Base-by-base conservation (phyloP, 2,888 invertebrate genomes). In the Drosophila nr. medialis region DNA sequence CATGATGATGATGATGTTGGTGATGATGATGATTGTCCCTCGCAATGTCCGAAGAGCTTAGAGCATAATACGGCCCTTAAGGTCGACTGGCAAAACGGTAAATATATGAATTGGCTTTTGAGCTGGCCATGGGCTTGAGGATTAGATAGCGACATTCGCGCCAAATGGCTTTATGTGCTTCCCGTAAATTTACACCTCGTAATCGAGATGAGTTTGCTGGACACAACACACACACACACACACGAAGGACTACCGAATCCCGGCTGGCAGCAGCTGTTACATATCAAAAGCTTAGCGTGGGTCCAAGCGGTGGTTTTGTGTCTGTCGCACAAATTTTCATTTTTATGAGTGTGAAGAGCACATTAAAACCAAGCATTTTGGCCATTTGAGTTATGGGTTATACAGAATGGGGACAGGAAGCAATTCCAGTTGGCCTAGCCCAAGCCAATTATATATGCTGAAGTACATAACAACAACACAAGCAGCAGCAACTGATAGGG, bases 171-270 rank as follows among this genome's bases (percentile, higher is more conserved):
- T 90, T 87, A 89, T 87, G 90, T 83, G 81, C 81, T 82, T 79
- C 83, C 81, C 81, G 85, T 90, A 89, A 89, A 89, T 90, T 89
- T 88, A 84, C 90, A 90, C 90, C 90, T 90, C 85, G 86, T 89
- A 88, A 90, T 83, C 89, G 81, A 83, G 84, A 80, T 79, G 81
- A 86, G 89, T 76, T 24, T 27, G 45, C 24, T 45, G 84, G 72
- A 64, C 54, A 65, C 51, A 64, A 45, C 13, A 13, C 42, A 21
- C 42, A 42, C n/a, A 15, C 50, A 55, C 48, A n/a, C 30, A 48
- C 58, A 59, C 10, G 27, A 42, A 24, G 32, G 42, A 45, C 42
- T 15, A 8, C 42, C 13, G 27, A 48, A 24, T 42, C 34, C 48
- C 42, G 49, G 24, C 4, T 66, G 40, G 30, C 74, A 75, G 77